Percentiles rank a stretch among this genome's conserved stretches.
Evolutionary conservation across 35 echinoderm and acorn worm species (phyloP).

Genomic region (Lytechinus pictus): DNA sequence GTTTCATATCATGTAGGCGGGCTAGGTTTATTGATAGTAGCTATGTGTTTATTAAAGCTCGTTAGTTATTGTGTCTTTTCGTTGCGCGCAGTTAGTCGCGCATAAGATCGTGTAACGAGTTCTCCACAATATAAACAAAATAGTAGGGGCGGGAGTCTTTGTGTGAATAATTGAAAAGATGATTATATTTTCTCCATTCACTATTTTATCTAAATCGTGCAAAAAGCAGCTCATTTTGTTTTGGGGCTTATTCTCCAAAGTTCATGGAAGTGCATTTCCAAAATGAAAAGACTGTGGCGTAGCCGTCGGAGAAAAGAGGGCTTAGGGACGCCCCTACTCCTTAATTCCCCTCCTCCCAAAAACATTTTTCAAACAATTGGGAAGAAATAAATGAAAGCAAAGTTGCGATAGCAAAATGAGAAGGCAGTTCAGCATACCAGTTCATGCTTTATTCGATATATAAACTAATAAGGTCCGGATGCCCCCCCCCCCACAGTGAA

Average conservation of each 20-base stretch:
- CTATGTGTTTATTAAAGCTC: background rate
- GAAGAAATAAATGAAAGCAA: background rate
- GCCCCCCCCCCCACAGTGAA: background rate
- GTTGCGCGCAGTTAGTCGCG: conserved; percentile 7
- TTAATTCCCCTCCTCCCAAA: too few species aligned
- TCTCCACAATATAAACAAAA: background rate
- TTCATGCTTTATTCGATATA: background rate
- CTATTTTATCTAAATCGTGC: background rate
- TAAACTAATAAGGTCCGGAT: background rate
- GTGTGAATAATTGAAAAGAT: background rate
- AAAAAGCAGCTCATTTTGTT: conserved; percentile 4
- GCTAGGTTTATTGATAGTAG: background rate
- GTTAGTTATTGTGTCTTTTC: background rate
- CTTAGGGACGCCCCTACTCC: background rate
- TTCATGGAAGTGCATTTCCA: conserved; percentile 3
- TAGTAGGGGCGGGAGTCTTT: background rate
- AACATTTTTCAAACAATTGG: background rate
- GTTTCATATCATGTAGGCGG: background rate
- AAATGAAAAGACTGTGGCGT: background rate
- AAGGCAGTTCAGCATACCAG: background rate
- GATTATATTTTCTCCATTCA: background rate
- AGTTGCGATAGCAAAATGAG: background rate
- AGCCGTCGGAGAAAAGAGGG: background rate
- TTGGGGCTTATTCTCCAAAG: background rate
- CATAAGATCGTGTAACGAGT: conserved; percentile 8